Evolutionary conservation across 2,888 invertebrate genomes (phyloP).

Genomic region (Athetis lepigone): DNA sequence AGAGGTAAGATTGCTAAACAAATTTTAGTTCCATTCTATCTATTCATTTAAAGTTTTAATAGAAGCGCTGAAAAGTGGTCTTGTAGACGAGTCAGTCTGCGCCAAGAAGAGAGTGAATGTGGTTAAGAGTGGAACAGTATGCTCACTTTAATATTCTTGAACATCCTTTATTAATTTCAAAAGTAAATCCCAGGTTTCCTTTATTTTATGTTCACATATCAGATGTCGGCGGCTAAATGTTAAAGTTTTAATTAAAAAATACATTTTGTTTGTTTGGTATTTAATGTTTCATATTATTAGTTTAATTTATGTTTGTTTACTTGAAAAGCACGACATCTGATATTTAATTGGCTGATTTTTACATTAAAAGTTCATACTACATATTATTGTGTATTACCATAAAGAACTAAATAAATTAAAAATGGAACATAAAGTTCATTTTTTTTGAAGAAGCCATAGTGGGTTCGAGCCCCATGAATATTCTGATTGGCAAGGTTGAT

Average conservation of each 20-base stretch:
- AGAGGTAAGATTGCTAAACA: conserved; percentile 88
- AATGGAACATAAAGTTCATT: conserved; percentile 5
- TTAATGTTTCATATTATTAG: not conserved
- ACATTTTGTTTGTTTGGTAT: conserved; percentile 9
- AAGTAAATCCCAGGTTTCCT: conserved; percentile 58
- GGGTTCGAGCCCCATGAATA: conserved; percentile 71
- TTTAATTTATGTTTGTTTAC: conserved; percentile 10
- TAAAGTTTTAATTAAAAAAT: conserved; percentile 4
- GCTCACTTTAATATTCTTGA: conserved; percentile 57
- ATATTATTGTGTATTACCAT: too few species aligned
- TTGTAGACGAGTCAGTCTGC: conserved; percentile 66
- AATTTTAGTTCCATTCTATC: conserved; percentile 80
- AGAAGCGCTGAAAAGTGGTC: conserved; percentile 50
- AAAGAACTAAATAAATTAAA: too few species aligned
- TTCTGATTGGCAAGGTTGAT: not conserved
- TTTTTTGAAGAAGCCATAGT: conserved; percentile 28
- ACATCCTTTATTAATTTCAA: conserved; percentile 54
- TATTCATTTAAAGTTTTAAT: conserved; percentile 63
- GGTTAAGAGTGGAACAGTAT: conserved; percentile 62
- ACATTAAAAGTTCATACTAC: conserved; percentile 13
- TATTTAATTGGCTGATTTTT: conserved; percentile 70
- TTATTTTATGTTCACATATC: conserved; percentile 58
- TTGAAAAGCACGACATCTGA: conserved; percentile 57
- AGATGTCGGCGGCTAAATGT: conserved; percentile 51
- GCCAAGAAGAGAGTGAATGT: conserved; percentile 56